Evolutionary conservation across 2,888 invertebrate species (phyloP).

Genomic region (Lasioglossum figueresi): DNA sequence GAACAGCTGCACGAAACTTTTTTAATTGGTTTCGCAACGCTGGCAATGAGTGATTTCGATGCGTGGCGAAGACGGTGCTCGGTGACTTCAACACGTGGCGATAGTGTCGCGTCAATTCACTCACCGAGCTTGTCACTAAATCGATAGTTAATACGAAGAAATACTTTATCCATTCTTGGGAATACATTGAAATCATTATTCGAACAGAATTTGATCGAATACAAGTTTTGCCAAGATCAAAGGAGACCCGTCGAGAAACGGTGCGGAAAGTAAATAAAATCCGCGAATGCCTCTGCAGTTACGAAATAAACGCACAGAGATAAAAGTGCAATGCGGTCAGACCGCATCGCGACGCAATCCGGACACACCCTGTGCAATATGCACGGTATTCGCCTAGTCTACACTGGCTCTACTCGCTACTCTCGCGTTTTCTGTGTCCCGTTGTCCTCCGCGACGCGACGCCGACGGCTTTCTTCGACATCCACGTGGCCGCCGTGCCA

Average conservation of each 20-base stretch:
- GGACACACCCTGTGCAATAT: conserved; percentile 54
- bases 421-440: conserved; percentile 28
- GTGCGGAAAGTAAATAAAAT: not conserved
- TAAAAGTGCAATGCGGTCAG: conserved; percentile 52
- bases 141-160: not conserved
- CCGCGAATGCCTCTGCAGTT: not conserved
- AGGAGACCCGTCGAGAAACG: not conserved
- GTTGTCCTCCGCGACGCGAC: conserved; percentile 8
- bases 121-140: not conserved
- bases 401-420: not conserved
- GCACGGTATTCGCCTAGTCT: conserved; percentile 44
- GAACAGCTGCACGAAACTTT: too few relatives aligned
- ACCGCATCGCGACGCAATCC: conserved; percentile 54
- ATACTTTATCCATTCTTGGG: not conserved
- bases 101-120: not conserved
- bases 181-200: not conserved
- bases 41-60: not conserved
- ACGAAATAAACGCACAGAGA: conserved; percentile 36
- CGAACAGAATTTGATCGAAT: too few relatives aligned
- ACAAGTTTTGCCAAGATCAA: too few relatives aligned
- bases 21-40: not conserved
- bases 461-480: conserved; percentile 14
- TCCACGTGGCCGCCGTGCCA: conserved; percentile 32
- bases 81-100: not conserved
- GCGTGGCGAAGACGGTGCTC: not conserved